phyloP scores from a whole-genome alignment of 2,113 vertebrate genomes.

The Scartelaos histophorus region DNA sequence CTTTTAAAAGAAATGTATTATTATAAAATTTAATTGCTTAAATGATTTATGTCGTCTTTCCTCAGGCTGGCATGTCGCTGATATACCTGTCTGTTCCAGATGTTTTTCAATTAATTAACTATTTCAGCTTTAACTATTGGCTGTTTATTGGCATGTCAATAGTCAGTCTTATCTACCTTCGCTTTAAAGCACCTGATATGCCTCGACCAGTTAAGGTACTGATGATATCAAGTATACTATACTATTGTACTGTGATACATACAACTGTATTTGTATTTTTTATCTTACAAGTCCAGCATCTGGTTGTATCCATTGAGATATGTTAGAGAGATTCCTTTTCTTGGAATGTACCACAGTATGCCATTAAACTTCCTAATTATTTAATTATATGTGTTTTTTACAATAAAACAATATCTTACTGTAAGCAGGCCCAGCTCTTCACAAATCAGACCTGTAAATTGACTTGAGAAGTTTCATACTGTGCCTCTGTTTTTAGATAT shows the following conservation, averaged over 20 bases:
- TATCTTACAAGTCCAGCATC: too few relatives aligned
- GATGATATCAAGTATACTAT: background rate
- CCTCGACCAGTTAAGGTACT: slow-evolving; percentile 78
- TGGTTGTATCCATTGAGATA: too few relatives aligned
- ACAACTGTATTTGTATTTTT: background rate
- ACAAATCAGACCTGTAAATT: too few relatives aligned
- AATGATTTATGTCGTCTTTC: slow-evolving; percentile 9
- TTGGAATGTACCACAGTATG: too few relatives aligned
- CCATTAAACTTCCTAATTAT: too few relatives aligned
- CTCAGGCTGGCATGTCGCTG: slow-evolving; percentile 80
- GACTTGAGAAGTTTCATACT: too few relatives aligned
- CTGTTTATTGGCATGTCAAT: slow-evolving; percentile 82
- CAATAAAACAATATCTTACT: too few relatives aligned
- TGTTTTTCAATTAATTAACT: slow-evolving; percentile 83
- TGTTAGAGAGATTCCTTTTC: too few relatives aligned
- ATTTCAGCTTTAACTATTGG: slow-evolving; percentile 86
- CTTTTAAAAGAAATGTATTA: background rate
- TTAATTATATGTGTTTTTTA: too few relatives aligned
- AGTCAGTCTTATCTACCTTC: slow-evolving; percentile 80
- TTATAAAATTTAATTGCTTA: background rate
- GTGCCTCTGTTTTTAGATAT: background rate
- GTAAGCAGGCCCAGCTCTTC: too few relatives aligned
- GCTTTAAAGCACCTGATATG: slow-evolving; percentile 75
- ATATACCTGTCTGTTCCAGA: slow-evolving; percentile 79
- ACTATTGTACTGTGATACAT: background rate